Evolutionary conservation across 2,797 vertebrate species (phyloP).

Genomic region (Girardinus metallicus): DNA sequence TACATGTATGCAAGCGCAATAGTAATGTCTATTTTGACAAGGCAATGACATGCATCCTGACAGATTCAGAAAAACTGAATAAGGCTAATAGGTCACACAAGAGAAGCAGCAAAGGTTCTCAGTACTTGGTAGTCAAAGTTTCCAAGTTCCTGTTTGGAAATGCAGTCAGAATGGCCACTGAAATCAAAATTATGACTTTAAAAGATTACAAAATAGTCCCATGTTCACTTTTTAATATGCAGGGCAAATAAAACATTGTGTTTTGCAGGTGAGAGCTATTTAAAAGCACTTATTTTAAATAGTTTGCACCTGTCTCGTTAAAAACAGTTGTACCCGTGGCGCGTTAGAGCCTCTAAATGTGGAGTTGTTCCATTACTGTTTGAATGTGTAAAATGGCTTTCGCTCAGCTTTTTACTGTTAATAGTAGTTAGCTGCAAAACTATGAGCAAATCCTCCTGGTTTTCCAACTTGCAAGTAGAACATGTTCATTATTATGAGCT

Average conservation of each 20-base stretch:
- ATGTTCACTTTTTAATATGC: background rate
- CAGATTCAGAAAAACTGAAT: background rate
- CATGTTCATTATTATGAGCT: background rate
- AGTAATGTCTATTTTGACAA: constrained; percentile 29
- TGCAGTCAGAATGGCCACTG: background rate
- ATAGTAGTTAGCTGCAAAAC: background rate
- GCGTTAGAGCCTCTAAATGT: background rate
- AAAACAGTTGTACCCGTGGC: background rate
- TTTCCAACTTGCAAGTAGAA: background rate
- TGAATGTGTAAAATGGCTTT: background rate
- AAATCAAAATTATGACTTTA: background rate
- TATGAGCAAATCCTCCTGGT: background rate
- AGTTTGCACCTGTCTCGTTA: background rate
- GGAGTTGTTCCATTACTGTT: background rate
- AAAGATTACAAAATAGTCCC: background rate
- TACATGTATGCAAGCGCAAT: constrained; percentile 1
- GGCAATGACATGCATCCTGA: background rate
- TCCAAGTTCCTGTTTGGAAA: background rate
- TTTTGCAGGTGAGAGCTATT: background rate
- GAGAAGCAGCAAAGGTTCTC: constrained; percentile 35
- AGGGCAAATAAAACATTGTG: background rate
- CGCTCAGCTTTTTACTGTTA: background rate
- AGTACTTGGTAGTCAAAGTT: background rate
- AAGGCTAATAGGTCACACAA: constrained; percentile 1
- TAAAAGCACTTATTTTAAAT: background rate